These are phyloP conservation scores for Morone chrysops DNA, from an alignment of 2,113 vertebrate genomes.

Conservation along the genomic window DNA sequence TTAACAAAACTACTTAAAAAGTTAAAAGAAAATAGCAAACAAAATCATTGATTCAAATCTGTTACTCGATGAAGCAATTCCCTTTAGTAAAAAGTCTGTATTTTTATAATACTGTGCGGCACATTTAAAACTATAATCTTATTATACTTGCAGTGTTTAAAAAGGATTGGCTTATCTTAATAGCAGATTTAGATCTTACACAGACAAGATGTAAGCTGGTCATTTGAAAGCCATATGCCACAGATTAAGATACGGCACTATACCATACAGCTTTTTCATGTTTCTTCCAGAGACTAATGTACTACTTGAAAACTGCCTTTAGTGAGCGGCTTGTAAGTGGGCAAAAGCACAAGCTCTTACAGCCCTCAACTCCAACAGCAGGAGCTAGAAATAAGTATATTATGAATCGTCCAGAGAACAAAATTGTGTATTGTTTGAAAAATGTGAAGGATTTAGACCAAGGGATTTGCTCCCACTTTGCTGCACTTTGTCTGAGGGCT, in stretches of 20 bases:
- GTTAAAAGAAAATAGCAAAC: neutral
- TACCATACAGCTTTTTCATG: constrained; percentile 48
- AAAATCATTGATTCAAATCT: constrained; percentile 27
- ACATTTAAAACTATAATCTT: constrained; percentile 80
- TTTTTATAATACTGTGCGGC: constrained; percentile 35
- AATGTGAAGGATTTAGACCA: constrained; percentile 71
- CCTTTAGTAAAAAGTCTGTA: constrained; percentile 34
- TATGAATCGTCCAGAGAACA: constrained; percentile 68
- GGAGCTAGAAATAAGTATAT: constrained; percentile 75
- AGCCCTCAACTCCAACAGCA: constrained; percentile 68
- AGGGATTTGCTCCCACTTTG: constrained; percentile 72
- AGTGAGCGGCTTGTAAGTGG: constrained; percentile 65
- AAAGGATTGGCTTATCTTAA: constrained; percentile 80
- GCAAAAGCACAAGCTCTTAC: constrained; percentile 68
- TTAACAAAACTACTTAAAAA: neutral
- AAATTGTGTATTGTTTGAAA: constrained; percentile 77
- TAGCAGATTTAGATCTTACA: constrained; percentile 82
- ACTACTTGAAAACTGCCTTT: constrained; percentile 57
- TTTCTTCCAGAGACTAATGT: constrained; percentile 69
- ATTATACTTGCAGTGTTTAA: constrained; percentile 81
- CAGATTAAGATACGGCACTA: constrained; percentile 77
- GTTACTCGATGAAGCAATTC: constrained; percentile 34
- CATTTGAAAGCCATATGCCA: constrained; percentile 83
- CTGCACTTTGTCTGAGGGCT: constrained; percentile 70
- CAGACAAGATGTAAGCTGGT: constrained; percentile 81